Conservation (phyloP, 35 echinoderm and acorn worm species). For the Strongylocentrotus purpuratus region DNA sequence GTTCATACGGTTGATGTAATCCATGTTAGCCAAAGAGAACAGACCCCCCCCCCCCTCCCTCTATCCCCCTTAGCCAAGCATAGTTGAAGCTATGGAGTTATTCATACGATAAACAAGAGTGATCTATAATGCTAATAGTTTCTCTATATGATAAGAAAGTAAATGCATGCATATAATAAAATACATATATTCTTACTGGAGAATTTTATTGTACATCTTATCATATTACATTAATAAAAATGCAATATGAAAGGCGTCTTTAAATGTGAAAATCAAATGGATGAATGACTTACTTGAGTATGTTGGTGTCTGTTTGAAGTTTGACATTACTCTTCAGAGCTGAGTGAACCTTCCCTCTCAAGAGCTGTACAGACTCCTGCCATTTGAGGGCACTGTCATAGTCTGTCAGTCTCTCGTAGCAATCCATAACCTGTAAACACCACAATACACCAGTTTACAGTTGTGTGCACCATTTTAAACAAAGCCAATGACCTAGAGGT, state of each 20-base stretch:
- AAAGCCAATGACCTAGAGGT: too few species aligned
- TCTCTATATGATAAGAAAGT: too few species aligned
- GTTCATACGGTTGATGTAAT: too few species aligned
- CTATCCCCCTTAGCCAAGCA: too few species aligned
- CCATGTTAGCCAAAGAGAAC: too few species aligned
- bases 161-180: too few species aligned
- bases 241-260: not conserved
- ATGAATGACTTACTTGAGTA: slow-evolving; percentile 70
- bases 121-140: too few species aligned
- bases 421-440: slow-evolving; percentile 68
- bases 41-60: too few species aligned
- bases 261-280: not conserved
- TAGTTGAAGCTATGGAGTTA: too few species aligned
- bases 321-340: slow-evolving; percentile 61
- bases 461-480: too few species aligned
- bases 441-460: too few species aligned
- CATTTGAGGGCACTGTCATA: slow-evolving; percentile 76
- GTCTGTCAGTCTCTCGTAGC: slow-evolving; percentile 77
- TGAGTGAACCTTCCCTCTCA: slow-evolving; percentile 62
- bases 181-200: not conserved
- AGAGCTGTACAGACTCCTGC: slow-evolving; percentile 68
- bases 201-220: not conserved
- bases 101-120: too few species aligned
- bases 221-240: not conserved
- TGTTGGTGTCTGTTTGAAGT: slow-evolving; percentile 66